Evolutionary conservation across 2,113 vertebrate genomes (phyloP).

Genomic region (Malaclemys terrapin): DNA sequence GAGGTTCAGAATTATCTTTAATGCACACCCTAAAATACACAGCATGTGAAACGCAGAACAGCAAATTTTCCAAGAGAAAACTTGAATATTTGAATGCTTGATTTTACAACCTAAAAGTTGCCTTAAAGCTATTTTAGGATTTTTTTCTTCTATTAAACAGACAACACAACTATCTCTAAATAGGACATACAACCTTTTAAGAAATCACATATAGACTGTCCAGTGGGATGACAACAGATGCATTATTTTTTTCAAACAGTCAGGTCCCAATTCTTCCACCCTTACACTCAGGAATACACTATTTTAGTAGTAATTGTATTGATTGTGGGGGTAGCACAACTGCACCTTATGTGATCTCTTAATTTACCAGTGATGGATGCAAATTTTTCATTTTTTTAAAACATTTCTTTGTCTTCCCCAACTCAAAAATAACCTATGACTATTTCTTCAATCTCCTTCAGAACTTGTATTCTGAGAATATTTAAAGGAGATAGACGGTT

Average conservation of each 20-base stretch:
- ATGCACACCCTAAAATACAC: background rate
- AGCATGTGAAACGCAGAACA: background rate
- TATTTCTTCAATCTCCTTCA: background rate
- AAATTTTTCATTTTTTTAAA: background rate
- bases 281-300: background rate
- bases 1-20: too few species aligned
- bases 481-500: background rate
- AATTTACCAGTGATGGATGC: background rate
- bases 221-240: background rate
- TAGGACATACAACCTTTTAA: background rate
- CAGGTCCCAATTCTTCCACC: background rate
- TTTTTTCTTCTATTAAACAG: background rate
- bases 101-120: slow-evolving; percentile 25
- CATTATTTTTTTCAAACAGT: background rate
- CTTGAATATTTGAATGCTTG: background rate
- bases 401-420: background rate
- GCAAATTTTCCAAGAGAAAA: slow-evolving; percentile 16
- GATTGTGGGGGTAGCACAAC: background rate
- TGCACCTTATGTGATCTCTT: background rate
- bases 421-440: background rate
- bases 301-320: background rate
- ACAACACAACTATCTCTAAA: background rate
- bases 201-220: background rate
- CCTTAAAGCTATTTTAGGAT: background rate
- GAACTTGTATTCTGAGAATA: background rate